A percentile compares a stretch with the other conserved stretches of the same genome.
These are phyloP conservation scores for Pollenia amentaria DNA, from an alignment of 2,888 invertebrate genomes.

Conservation along the genomic window DNA sequence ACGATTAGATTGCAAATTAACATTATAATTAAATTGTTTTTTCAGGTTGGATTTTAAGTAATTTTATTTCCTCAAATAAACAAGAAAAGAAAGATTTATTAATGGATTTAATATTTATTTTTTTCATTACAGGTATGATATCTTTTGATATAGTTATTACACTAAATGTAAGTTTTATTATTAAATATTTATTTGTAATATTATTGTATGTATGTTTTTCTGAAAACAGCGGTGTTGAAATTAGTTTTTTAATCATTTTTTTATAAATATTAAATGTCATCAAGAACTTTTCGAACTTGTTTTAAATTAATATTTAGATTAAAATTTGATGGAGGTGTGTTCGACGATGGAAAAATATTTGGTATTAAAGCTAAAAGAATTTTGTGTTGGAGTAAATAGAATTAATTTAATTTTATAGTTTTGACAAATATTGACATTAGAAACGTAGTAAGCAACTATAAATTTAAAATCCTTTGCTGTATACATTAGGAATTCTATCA, in stretches of 20 bases:
- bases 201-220: background rate
- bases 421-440: no score
- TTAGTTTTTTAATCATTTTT: background rate
- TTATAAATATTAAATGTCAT: background rate
- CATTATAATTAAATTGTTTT: constrained; percentile 49
- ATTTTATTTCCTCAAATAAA: background rate
- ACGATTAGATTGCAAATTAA: constrained; percentile 57
- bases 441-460: no score
- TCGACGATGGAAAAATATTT: no score
- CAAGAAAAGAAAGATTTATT: constrained; percentile 1
- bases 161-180: constrained; percentile 11
- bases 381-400: no score
- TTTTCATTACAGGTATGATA: constrained; percentile 66
- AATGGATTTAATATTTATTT: constrained; percentile 34
- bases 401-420: no score
- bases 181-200: background rate
- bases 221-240: background rate
- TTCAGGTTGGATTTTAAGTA: background rate
- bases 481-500: no score
- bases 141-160: constrained; percentile 21
- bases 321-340: background rate
- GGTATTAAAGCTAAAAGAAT: no score
- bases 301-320: background rate
- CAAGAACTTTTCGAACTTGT: no score
- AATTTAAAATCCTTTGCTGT: no score